Conservation (phyloP, 2,888 invertebrate species). For the Andrena marginata region DNA sequence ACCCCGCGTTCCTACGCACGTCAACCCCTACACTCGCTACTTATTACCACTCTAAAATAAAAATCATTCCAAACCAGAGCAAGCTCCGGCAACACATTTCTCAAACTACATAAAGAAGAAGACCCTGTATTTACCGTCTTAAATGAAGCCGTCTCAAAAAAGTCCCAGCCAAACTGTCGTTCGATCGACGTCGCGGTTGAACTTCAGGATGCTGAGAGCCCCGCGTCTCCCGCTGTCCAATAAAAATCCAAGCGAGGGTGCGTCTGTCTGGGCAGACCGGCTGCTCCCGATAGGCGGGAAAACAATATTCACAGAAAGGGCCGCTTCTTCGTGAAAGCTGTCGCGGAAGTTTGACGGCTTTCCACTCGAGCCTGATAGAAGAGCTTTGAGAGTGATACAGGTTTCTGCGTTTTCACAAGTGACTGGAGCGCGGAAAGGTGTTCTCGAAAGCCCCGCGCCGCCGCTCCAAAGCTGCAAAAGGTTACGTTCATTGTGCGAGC, state of each 20-base stretch:
- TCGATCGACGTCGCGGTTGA: neutral
- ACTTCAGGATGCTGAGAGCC: neutral
- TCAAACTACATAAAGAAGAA: no score
- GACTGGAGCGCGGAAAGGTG: slow-evolving; percentile 54
- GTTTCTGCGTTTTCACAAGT: slow-evolving; percentile 55
- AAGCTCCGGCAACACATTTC: no score
- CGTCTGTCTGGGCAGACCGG: neutral
- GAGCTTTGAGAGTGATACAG: slow-evolving; percentile 42
- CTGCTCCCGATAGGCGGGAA: slow-evolving; percentile 7
- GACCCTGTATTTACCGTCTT: no score
- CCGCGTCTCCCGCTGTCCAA: neutral
- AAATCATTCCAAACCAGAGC: no score
- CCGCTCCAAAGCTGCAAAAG: slow-evolving; percentile 55
- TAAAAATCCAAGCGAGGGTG: neutral
- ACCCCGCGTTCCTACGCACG: no score
- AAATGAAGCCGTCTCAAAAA: no score
- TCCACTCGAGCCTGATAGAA: slow-evolving; percentile 12
- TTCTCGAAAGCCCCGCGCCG: slow-evolving; percentile 54
- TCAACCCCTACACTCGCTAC: no score
- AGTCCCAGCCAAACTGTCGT: neutral
- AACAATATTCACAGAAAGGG: slow-evolving; percentile 25
- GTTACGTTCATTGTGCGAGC: slow-evolving; percentile 54
- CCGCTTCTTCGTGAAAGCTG: slow-evolving; percentile 49
- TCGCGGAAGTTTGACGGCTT: slow-evolving; percentile 48
- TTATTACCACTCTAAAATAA: no score